A percentile compares a stretch with the other conserved stretches of the same genome.
phyloP scores from a whole-genome alignment of 2,888 invertebrate species.

The Caenorhabditis drosophilae region DNA sequence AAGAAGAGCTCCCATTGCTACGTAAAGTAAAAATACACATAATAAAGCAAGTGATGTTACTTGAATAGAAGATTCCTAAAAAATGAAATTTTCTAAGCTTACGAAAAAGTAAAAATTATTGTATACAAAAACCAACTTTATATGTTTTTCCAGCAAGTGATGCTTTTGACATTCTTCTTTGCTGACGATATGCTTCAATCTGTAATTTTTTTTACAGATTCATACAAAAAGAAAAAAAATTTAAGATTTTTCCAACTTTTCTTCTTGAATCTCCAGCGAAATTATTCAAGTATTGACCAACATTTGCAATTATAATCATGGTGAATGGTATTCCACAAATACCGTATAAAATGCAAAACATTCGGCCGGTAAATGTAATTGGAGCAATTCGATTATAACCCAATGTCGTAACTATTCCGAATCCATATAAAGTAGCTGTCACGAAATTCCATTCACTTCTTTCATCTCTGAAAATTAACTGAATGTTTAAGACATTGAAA shows the following conservation, averaged over 20 bases:
- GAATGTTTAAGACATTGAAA: background rate
- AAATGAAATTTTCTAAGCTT: slow-evolving; percentile 15
- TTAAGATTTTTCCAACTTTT: too few species aligned
- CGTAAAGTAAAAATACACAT: slow-evolving; percentile 61
- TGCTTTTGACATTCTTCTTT: slow-evolving; percentile 55
- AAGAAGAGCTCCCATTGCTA: slow-evolving; percentile 65
- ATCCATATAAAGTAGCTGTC: slow-evolving; percentile 67
- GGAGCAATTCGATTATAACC: slow-evolving; percentile 68
- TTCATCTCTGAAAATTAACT: slow-evolving; percentile 37
- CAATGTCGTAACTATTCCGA: slow-evolving; percentile 67
- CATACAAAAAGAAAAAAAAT: too few species aligned
- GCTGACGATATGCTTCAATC: slow-evolving; percentile 60
- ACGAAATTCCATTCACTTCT: slow-evolving; percentile 63
- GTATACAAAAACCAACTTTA: slow-evolving; percentile 11
- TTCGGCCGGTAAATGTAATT: slow-evolving; percentile 62
- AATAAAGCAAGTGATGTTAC: slow-evolving; percentile 61
- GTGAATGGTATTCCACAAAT: slow-evolving; percentile 67
- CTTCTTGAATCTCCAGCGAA: slow-evolving; percentile 63
- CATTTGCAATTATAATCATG: slow-evolving; percentile 69
- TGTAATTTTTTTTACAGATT: slow-evolving; percentile 16
- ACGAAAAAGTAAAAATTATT: slow-evolving; percentile 1
- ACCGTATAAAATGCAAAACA: slow-evolving; percentile 67
- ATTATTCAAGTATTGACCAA: slow-evolving; percentile 66
- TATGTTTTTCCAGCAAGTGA: slow-evolving; percentile 54
- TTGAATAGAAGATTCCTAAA: slow-evolving; percentile 58